A percentile compares a stretch with the other conserved stretches of the same genome.
These are phyloP conservation scores for Hypselothyrea guttata DNA, from an alignment of 2,888 invertebrate genomes.

Conservation along the genomic window DNA sequence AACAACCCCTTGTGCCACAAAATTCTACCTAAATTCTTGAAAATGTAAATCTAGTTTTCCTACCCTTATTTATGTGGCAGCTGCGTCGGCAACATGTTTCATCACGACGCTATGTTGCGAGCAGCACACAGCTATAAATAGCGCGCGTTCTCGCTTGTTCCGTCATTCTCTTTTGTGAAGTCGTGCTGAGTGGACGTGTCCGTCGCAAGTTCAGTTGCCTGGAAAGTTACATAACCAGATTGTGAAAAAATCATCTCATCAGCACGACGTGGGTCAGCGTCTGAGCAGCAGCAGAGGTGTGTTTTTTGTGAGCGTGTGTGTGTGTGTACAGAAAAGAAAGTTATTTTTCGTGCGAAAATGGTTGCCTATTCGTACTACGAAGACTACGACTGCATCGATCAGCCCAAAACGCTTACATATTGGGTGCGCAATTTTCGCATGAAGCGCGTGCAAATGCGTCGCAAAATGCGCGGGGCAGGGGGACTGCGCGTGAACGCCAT, in stretches of 20 bases:
- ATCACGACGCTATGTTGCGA: constrained; percentile 26
- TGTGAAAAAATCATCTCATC: constrained; percentile 26
- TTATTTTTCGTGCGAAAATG: constrained; percentile 49
- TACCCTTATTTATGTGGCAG: not conserved
- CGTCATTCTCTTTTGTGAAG: constrained; percentile 32
- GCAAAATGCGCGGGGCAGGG: constrained; percentile 82
- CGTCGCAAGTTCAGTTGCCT: constrained; percentile 22
- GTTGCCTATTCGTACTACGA: constrained; percentile 52
- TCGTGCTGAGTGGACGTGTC: constrained; percentile 30
- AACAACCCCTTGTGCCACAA: not conserved
- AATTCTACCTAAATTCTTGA: not conserved
- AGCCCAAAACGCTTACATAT: constrained; percentile 79
- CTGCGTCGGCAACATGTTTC: constrained; percentile 40
- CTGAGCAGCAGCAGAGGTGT: constrained; percentile 52
- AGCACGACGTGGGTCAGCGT: constrained; percentile 27
- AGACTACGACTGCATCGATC: constrained; percentile 54
- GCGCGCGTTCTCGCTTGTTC: constrained; percentile 12
- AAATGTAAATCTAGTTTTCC: not conserved
- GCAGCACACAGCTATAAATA: constrained; percentile 38
- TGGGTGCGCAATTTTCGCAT: constrained; percentile 85
- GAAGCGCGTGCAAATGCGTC: constrained; percentile 83
- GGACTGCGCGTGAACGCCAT: constrained; percentile 85
- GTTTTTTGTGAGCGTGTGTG: constrained; percentile 39
- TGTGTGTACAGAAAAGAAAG: constrained; percentile 46
- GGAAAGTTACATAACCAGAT: constrained; percentile 41